Evolutionary conservation across 1,140 invertebrate genomes (phyloP), one percentile per base, ranked within the genome.

Genomic region (Arion vulgaris): DNA sequence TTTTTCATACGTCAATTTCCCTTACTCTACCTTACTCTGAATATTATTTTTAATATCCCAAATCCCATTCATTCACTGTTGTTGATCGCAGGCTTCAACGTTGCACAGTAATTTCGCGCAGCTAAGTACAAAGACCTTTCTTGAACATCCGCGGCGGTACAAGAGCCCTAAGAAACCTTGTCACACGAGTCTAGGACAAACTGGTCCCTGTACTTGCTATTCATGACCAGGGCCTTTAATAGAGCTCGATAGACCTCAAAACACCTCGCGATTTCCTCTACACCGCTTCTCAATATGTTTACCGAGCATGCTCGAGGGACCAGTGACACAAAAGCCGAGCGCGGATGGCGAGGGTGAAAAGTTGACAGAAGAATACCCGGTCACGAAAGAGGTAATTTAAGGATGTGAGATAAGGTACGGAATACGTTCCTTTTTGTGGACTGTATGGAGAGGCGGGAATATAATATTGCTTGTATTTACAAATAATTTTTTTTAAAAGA

Each of bases 241-340:
- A 66, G 62, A 28, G 62, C 62, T 66, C n/a, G 62, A 66, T 66
- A 66, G 62, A 66, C n/a, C 62, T 28, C 2, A 28, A 66, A 66
- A 66, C 62, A 66, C 62, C 62, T 66, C 62, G n/a, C 62, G 62
- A 66, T 66, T 66, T 66, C 62, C 62, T 7, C 62, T 66, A 66
- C 28, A 28, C 28, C 28, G n/a, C n/a, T 2, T n/a, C 62, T 66
- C 62, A 66, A 66, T 66, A 66, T 66, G 62, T 66, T 66, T 66
- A 32, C 62, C 32, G 62, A 66, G 62, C 62, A 66, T 66, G 62
- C 62, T 32, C n/a, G 7, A 28, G n/a, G 9, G 28, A 66, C 62
- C 32, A 4, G 62, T 23, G 62, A 66, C 62, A 66, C 62, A 66
- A 66, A 66, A 23, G 62, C 62, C 62, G n/a, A 66, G 62, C 62